Percentiles rank a stretch among this genome's conserved stretches.
These are phyloP conservation scores for Zeuzera pyrina DNA, from an alignment of 2,888 invertebrate genomes.

Conservation along the genomic window DNA sequence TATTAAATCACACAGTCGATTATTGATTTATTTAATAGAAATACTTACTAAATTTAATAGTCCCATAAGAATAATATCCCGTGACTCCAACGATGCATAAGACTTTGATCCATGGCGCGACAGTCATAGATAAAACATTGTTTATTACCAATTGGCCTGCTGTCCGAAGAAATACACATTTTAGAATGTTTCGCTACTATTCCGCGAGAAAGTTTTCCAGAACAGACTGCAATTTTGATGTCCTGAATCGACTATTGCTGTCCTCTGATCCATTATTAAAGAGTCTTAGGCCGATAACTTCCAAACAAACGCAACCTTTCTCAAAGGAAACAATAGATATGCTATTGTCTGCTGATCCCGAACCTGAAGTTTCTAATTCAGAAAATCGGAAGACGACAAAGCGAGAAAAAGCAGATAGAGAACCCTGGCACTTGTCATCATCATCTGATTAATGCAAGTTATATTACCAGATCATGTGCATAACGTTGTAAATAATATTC, in stretches of 20 bases:
- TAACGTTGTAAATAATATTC: too few species aligned
- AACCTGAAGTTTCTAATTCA: too few species aligned
- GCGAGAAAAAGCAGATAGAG: too few species aligned
- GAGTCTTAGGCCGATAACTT: not conserved
- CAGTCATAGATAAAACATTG: conserved; percentile 17
- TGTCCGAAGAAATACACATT: too few species aligned
- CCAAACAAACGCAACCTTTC: not conserved
- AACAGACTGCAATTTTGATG: conserved; percentile 10
- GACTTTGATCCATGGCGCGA: conserved; percentile 20
- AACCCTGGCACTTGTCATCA: too few species aligned
- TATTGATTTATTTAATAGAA: conserved; percentile 3
- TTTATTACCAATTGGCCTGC: conserved; percentile 24
- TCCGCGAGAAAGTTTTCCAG: conserved; percentile 20
- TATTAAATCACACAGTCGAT: conserved; percentile 13
- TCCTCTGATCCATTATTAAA: conserved; percentile 11
- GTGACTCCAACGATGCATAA: conserved; percentile 26
- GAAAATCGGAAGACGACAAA: too few species aligned
- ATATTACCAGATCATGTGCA: too few species aligned
- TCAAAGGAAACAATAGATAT: not conserved
- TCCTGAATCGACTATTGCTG: conserved; percentile 15
- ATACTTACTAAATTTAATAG: not conserved
- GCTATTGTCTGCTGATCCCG: too few species aligned
- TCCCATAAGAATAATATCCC: conserved; percentile 12
- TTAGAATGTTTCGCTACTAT: too few species aligned
- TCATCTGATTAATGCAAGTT: too few species aligned